Conservation (phyloP, 30 jellyfish, hydroid and myxozoan species). For the Turritopsis dohrnii region DNA sequence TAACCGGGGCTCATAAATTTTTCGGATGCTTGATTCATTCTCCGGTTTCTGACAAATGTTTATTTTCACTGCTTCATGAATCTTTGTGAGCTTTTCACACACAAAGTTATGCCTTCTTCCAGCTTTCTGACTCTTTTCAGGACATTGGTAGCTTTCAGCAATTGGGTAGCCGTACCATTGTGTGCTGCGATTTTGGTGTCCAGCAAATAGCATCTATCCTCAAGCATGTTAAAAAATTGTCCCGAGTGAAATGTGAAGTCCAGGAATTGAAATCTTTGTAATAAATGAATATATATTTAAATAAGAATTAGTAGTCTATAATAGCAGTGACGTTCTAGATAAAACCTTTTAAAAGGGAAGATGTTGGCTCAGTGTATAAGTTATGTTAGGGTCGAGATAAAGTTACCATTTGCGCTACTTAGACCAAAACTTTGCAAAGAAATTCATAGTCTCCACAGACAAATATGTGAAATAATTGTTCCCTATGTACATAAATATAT, state of each 20-base stretch:
- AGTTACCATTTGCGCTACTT: no score
- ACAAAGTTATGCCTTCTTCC: not conserved
- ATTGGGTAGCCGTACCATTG: not conserved
- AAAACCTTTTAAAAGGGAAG: no score
- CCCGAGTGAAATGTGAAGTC: not conserved
- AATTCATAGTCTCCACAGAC: no score
- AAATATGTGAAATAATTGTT: no score
- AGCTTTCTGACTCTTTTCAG: not conserved
- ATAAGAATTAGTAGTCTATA: not conserved
- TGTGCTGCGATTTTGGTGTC: not conserved
- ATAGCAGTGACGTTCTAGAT: no score
- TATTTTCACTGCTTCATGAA: not conserved
- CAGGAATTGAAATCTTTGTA: not conserved
- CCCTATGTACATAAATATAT: no score
- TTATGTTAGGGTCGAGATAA: no score
- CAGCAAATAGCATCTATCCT: not conserved
- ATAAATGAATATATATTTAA: not conserved
- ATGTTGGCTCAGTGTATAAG: no score
- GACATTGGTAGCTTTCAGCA: rapidly evolving
- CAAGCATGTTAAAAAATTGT: not conserved
- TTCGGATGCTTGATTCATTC: no score
- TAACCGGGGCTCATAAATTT: no score
- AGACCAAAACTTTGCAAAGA: no score
- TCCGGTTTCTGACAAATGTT: not conserved
- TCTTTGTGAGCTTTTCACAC: not conserved